Base-by-base conservation (phyloP, 2,797 vertebrate species). In the Orestias chungarensis region DNA sequence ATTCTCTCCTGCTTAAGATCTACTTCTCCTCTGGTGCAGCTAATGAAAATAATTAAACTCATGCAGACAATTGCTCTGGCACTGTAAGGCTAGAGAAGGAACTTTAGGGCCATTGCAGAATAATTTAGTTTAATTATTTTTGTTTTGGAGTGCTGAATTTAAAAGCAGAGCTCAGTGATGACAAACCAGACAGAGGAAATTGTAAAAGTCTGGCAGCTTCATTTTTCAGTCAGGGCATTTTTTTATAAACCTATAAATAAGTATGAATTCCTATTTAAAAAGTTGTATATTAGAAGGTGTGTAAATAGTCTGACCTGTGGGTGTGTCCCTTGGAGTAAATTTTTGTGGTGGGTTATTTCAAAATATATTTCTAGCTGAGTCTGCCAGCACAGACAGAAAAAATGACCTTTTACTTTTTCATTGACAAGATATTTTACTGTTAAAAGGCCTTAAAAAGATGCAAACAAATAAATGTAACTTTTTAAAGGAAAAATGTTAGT, bases 41-140 rank as follows among this genome's bases (percentile, higher is more conserved):
- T 61, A 40, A 40, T 62, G 35, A 62, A 62, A 62, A 62, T 12
- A 62, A 25, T 40, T 62, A 15, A 62, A 62, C 35, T 14, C 35
- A 25, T 15, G 23, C 12, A n/a, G 59, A 62, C 35, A n/a, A 61
- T 62, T 40, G 35, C 12, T 40, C 35, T 62, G 55, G 55, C 55
- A 35, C 29, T 59, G 55, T 9, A 8, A 40, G 12, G 12, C 0
- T 40, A 62, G 35, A 40, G 23, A 62, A 62, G 23, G 6, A 40
- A 62, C 35, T 40, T 7, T 25, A 23, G 35, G 35, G 12, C 23
- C 23, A 62, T 62, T 14, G 15, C 38, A n/a, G 35, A 40, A 40
- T 8, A 62, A 11, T 25, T 62, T 4, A 40, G 33, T 40, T n/a
- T n/a, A 38, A 40, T 62, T 40, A 61, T 38, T 40, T 40, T 62